Evolutionary conservation across 2,113 vertebrate species (phyloP), one percentile per base, ranked within the genome.

Genomic region (Tringa solitaria): DNA sequence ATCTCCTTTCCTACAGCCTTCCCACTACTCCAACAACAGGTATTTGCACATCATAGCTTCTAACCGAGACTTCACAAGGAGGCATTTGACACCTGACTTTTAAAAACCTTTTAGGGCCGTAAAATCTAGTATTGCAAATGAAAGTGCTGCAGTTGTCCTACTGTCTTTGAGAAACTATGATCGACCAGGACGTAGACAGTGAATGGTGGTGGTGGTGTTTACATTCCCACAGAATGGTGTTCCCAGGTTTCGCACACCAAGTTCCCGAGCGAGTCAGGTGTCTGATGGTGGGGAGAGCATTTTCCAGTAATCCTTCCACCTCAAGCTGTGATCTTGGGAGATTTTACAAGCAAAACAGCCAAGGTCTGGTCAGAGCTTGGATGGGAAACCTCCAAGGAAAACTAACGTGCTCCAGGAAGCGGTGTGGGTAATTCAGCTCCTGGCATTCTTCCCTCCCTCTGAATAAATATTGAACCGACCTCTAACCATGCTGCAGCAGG

Each of bases 21-120:
- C 54, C 46, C 46, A 48, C 46, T 21, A 5, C 46, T 48, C 37
- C 28, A 41, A 82, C 81, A 85, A 26, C 43, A 37, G 6, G 1
- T 53, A 93, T 97, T 97, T 95, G 82, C 94, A 96, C 87, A 94
- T 97, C 96, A 89, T 10, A 97, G 90, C 90, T 84, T 37, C 90
- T 33, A 43, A 26, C 12, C 1, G 51, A 41, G 80, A 67, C 84
- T 95, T 96, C 90, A 41, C 94, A 93, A 27, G 79, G 90, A 67
- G 76, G 19, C 75, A 53, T 53, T 56, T 56, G 94, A 78, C 94
- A 89, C 86, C 90, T 41, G 77, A 57, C 41, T 86, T 78, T 89
- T 73, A 75, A 87, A 90, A 96, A 84, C 64, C 41, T 75, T 73
- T 60, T 10, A 57, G 61, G 89, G 88, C 80, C 92, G 57, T 95